Conservation (phyloP, 2,888 invertebrate species). For the Papilio demoleus region DNA sequence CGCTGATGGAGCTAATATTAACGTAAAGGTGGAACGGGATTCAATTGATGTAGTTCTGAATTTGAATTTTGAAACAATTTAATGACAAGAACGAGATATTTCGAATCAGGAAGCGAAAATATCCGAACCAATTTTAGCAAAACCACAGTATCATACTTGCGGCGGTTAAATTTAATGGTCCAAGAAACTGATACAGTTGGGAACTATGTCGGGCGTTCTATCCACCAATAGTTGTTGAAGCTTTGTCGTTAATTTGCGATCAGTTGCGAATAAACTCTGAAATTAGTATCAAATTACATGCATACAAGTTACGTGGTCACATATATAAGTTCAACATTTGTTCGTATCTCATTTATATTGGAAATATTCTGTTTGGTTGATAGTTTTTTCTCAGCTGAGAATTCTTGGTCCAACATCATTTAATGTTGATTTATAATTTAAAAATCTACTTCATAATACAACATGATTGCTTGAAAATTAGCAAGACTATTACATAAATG, state of each 20-base stretch:
- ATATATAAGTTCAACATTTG: neutral
- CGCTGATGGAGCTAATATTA: too few relatives aligned
- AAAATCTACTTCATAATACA: too few relatives aligned
- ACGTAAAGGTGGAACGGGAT: too few relatives aligned
- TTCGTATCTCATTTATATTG: too few relatives aligned
- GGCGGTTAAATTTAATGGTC: slow-evolving; percentile 47
- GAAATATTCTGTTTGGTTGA: too few relatives aligned
- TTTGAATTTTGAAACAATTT: too few relatives aligned
- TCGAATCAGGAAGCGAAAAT: neutral
- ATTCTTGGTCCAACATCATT: too few relatives aligned
- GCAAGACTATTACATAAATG: neutral
- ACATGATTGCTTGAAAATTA: too few relatives aligned
- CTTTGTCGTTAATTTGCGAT: slow-evolving; percentile 56
- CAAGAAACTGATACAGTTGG: slow-evolving; percentile 50
- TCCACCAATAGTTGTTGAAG: slow-evolving; percentile 45
- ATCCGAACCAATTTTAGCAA: neutral
- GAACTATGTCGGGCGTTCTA: slow-evolving; percentile 53
- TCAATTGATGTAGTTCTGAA: too few relatives aligned
- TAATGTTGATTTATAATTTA: too few relatives aligned
- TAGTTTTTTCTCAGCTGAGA: too few relatives aligned
- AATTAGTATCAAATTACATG: slow-evolving; percentile 23
- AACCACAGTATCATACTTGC: slow-evolving; percentile 35
- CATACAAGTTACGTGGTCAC: slow-evolving; percentile 5
- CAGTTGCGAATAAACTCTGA: slow-evolving; percentile 30
- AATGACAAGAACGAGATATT: neutral